phyloP scores from a whole-genome alignment of 2,113 vertebrate genomes.

The Phocoena sinus region DNA sequence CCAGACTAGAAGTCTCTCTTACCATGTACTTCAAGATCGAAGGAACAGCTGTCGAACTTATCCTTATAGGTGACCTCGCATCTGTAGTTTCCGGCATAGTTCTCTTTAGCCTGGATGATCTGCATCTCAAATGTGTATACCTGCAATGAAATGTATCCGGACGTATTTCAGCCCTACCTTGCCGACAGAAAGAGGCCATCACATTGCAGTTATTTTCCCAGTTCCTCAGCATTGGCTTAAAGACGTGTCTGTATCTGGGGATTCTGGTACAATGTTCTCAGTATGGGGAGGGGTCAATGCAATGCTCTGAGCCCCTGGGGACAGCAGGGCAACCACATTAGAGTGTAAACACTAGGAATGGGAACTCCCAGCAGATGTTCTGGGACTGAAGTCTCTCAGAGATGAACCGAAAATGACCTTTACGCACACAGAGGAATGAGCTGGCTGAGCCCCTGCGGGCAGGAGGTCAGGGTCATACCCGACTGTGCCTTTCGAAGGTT shows the following conservation, averaged over 20 bases:
- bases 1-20: conserved; percentile 55
- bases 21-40: conserved; percentile 97
- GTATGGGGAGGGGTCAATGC: not conserved
- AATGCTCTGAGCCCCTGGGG: not conserved
- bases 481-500: conserved; percentile 91
- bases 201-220: not conserved
- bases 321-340: not conserved
- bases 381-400: not conserved
- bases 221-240: not conserved
- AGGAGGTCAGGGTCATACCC: conserved; percentile 80
- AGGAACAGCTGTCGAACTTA: conserved; percentile 97
- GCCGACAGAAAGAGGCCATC: not conserved
- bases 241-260: not conserved
- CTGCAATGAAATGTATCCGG: conserved; percentile 76
- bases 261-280: not conserved
- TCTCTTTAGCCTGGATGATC: conserved; percentile 98
- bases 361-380: not conserved
- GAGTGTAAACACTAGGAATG: not conserved
- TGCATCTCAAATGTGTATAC: conserved; percentile 99
- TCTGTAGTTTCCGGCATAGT: conserved; percentile 96
- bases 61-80: conserved; percentile 97
- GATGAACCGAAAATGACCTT: not conserved
- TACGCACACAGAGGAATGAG: not conserved
- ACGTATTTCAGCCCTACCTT: not conserved
- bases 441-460: no score